phyloP scores from a whole-genome alignment of 2,888 invertebrate genomes.

The Sphinx pinastri region DNA sequence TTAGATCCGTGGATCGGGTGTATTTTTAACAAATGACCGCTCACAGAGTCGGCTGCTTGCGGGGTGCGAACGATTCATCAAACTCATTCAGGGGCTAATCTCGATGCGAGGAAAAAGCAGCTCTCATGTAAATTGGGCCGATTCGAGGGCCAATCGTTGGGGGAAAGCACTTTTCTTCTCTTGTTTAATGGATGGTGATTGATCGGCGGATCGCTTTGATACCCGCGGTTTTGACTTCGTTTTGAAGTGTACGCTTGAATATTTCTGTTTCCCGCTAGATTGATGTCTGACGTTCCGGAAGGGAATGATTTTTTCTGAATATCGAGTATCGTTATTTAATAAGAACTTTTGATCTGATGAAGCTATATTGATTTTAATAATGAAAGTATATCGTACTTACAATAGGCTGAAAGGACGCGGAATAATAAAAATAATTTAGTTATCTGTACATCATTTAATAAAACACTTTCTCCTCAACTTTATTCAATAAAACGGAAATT shows the following conservation, averaged over 20 bases:
- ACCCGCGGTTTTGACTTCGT: constrained; percentile 80
- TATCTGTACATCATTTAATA: no score
- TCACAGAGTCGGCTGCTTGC: constrained; percentile 55
- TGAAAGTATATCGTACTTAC: no score
- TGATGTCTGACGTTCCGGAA: constrained; percentile 28
- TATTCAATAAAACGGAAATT: background rate
- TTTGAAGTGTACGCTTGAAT: constrained; percentile 71
- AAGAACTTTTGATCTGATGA: no score
- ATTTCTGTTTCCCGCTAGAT: constrained; percentile 40
- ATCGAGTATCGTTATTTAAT: background rate
- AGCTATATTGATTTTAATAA: no score
- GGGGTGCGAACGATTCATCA: constrained; percentile 81
- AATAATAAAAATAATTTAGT: no score
- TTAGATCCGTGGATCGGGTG: constrained; percentile 83
- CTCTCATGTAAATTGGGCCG: constrained; percentile 84
- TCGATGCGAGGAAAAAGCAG: constrained; percentile 83
- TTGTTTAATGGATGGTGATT: constrained; percentile 84
- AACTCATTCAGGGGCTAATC: constrained; percentile 83
- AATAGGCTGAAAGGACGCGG: no score
- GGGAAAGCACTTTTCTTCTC: constrained; percentile 83
- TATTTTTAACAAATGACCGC: constrained; percentile 84
- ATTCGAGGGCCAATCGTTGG: constrained; percentile 81
- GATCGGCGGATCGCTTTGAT: constrained; percentile 77
- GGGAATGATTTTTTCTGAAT: constrained; percentile 21
- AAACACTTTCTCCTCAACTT: background rate